phyloP scores from a whole-genome alignment of 2,113 vertebrate species.

The Rhagologus leucostigma region DNA sequence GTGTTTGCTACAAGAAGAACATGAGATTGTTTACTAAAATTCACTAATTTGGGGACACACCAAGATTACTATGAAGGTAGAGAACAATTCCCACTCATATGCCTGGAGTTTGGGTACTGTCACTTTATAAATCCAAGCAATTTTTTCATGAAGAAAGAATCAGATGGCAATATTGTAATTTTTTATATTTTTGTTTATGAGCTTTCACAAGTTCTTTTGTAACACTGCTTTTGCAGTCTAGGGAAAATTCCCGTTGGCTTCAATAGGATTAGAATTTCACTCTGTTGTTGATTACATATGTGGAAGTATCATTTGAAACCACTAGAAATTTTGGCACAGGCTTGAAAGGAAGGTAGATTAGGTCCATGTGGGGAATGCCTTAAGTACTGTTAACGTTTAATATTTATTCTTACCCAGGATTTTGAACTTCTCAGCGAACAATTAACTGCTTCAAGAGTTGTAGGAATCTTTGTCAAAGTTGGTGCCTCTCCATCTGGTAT shows the following conservation, averaged over 20 bases:
- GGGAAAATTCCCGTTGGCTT: not conserved
- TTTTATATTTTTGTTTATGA: not conserved
- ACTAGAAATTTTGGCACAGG: not conserved
- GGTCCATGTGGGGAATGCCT: not conserved
- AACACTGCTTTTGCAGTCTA: not conserved
- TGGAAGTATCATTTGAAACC: not conserved
- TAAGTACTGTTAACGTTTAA: not conserved
- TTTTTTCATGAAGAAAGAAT: not conserved
- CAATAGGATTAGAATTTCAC: not conserved
- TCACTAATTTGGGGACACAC: not conserved
- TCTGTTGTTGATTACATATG: fast-evolving
- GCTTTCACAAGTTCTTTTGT: not conserved
- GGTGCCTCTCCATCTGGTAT: constrained; percentile 40
- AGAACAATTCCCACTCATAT: not conserved
- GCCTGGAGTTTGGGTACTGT: not conserved
- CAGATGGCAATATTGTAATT: not conserved
- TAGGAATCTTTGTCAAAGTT: constrained; percentile 77
- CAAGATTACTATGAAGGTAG: not conserved
- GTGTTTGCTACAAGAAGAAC: not conserved
- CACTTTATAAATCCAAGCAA: not conserved
- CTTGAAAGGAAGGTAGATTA: not conserved
- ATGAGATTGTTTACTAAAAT: not conserved
- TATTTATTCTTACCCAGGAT: constrained; percentile 70
- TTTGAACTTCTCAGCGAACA: constrained; percentile 76
- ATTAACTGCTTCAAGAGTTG: constrained; percentile 74